Conservation (phyloP, 1,140 invertebrate species). For the Oscheius sp. region DNA sequence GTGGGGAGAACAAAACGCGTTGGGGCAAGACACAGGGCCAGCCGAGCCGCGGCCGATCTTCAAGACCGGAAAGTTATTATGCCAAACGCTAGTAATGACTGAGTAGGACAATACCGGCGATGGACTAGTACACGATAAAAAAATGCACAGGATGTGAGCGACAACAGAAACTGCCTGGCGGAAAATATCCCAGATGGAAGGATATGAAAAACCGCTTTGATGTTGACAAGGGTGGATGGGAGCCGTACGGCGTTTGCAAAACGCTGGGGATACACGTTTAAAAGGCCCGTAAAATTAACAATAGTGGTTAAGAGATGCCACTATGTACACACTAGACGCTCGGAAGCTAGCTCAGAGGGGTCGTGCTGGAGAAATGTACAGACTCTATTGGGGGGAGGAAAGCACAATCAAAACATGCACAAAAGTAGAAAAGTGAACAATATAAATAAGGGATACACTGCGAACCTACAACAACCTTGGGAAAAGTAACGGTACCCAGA, state of each 20-base stretch:
- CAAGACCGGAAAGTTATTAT: not conserved
- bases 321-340: no score
- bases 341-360: no score
- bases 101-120: no score
- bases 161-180: not conserved
- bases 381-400: no score
- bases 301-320: not conserved
- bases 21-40: slow-evolving; percentile 7
- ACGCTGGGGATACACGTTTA: not conserved
- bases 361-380: no score
- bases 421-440: no score
- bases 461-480: not conserved
- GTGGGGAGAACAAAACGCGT: not conserved
- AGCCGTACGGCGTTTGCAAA: not conserved
- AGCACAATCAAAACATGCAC: no score
- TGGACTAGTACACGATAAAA: not conserved
- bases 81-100: no score
- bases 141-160: not conserved
- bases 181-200: not conserved
- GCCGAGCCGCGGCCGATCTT: not conserved
- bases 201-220: not conserved
- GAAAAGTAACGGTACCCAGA: not conserved
- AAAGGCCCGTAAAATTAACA: not conserved
- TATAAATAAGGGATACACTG: no score
- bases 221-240: not conserved